Base-by-base conservation (phyloP, 53 echinoderm and acorn worm genomes). In the Henricia sp. region DNA sequence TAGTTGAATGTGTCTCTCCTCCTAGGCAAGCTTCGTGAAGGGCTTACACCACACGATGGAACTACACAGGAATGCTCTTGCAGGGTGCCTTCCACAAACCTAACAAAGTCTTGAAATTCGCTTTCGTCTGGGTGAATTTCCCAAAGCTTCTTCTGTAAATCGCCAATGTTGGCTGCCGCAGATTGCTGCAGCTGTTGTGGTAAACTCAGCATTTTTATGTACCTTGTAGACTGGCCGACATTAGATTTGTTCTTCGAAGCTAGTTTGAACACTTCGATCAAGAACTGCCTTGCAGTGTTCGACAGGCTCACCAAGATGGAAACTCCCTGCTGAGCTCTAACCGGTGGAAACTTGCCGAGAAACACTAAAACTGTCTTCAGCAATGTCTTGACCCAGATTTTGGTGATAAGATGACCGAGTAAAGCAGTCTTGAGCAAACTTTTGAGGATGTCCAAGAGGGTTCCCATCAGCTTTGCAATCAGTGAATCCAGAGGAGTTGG, bases 181-280 rank as follows among this genome's bases (percentile, higher is more conserved):
- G 76, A 39, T 2, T 26, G 55, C 26, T 11, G 62, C 53, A 0
- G 10, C 2, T 6, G n/a, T 67, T 34, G 50, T 0, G 62, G 78
- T 34, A 80, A 64, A 3, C 63, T 32, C 16, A 80, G 65, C 80
- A 80, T 80, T 64, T 50, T 64, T 3, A 50, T 63, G 80, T 63
- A 80, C 12, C 14, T 30, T 1, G 23, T 10, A 4, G 50, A 46
- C 27, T 10, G 43, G 20, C n/a, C 28, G 28, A 62, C 19, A 41
- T 19, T 77, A 10, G 30, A 28, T 20, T 33, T 32, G 33, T 46
- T 63, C 48, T 40, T 62, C 46, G 10, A 19, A 1, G 80, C 46
- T 12, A 44, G 6, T 46, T 46, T 42, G 63, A 80, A 64, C 16
- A 80, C 33, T 14, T 48, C 46, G 0, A 80, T 9, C 20, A 80